These are phyloP conservation scores for Hylomyscus alleni DNA, from an alignment of 2,797 vertebrate genomes.

Conservation along the genomic window DNA sequence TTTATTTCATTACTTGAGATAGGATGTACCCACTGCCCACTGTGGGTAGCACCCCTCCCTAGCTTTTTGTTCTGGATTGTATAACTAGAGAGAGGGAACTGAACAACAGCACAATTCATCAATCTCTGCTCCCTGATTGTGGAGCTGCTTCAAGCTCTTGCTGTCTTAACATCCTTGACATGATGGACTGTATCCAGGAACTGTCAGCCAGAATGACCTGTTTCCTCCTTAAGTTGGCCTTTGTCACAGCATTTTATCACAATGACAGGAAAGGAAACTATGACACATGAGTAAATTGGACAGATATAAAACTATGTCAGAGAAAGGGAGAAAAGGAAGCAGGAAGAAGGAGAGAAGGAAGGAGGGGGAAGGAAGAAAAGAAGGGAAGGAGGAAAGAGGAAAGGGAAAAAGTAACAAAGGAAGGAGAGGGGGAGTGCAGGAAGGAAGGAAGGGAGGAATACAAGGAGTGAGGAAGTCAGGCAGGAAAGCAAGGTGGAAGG, in stretches of 20 bases:
- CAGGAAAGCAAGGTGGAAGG: rapidly evolving
- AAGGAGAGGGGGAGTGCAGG: no score
- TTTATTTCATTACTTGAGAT: neutral
- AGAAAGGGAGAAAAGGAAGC: neutral
- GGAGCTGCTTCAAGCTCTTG: neutral
- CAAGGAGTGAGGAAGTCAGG: rapidly evolving
- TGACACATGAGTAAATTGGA: neutral
- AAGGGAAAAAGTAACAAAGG: no score
- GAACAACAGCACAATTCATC: neutral
- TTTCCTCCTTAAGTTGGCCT: neutral
- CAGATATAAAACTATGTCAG: neutral
- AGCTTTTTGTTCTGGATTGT: neutral
- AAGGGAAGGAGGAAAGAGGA: neutral
- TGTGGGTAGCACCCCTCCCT: neutral
- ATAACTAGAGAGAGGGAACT: neutral
- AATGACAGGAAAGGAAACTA: neutral
- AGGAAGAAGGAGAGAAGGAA: neutral
- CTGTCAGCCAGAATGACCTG: neutral
- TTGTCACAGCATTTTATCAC: neutral
- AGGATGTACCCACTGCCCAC: no score
- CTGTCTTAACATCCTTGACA: neutral
- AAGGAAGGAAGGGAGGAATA: neutral
- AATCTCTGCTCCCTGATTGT: neutral
- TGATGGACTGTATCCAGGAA: neutral
- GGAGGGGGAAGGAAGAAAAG: neutral